Evolutionary conservation across 2,888 invertebrate genomes (phyloP).

Genomic region (Blera fallax): DNA sequence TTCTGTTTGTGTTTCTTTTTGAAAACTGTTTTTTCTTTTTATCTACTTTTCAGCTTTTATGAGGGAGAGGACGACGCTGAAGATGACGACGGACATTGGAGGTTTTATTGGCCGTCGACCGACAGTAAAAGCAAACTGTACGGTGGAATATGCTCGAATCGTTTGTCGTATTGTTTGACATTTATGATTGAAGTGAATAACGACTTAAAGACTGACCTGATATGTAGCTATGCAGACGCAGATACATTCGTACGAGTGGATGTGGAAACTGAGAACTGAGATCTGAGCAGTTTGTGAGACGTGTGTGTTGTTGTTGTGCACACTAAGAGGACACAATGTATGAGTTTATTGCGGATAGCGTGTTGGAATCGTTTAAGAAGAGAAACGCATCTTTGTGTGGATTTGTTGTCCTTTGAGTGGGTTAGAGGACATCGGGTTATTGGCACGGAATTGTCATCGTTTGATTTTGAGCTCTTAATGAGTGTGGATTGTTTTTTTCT

Average conservation of each 20-base stretch:
- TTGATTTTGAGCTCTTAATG: not conserved
- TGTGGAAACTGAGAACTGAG: not conserved
- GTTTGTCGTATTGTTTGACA: slow-evolving; percentile 60
- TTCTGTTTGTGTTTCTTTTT: not conserved
- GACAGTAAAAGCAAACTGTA: slow-evolving; percentile 6
- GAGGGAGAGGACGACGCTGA: not conserved
- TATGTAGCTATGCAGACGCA: not conserved
- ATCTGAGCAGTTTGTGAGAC: not conserved
- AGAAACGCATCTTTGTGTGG: not conserved
- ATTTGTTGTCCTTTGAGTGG: slow-evolving; percentile 39
- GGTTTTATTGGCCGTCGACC: slow-evolving; percentile 41
- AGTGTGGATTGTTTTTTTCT: not conserved
- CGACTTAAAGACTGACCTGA: slow-evolving; percentile 58
- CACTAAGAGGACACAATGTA: slow-evolving; percentile 24
- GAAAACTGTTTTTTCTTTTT: not conserved
- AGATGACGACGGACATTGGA: not conserved
- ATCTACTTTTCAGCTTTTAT: slow-evolving; percentile 3
- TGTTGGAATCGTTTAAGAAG: slow-evolving; percentile 7
- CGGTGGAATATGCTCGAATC: slow-evolving; percentile 49
- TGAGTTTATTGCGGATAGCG: slow-evolving; percentile 28
- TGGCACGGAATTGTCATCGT: slow-evolving; percentile 23
- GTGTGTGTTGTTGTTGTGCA: not conserved
- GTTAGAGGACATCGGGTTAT: slow-evolving; percentile 49
- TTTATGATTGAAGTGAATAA: slow-evolving; percentile 68
- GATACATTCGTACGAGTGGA: too few species aligned